Conservation (phyloP, 53 echinoderm and acorn worm species). For the Apostichopus leukothele region DNA sequence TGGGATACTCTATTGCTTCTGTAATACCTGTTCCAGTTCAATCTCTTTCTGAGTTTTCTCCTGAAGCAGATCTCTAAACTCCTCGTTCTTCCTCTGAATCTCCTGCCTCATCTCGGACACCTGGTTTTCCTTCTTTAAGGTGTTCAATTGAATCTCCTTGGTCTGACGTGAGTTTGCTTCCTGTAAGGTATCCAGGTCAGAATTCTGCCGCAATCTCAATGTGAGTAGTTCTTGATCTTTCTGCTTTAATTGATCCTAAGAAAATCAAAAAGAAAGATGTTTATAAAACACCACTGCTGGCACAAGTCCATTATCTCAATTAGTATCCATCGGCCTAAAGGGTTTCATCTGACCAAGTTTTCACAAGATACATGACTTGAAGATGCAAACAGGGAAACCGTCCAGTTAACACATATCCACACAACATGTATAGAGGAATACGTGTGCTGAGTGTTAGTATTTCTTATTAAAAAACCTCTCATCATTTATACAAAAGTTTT, state of each 20-base stretch:
- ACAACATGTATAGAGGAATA: too few relatives aligned
- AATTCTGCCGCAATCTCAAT: constrained; percentile 67
- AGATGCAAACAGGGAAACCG: too few relatives aligned
- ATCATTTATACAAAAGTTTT: too few relatives aligned
- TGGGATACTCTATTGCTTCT: too few relatives aligned
- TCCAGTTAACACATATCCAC: too few relatives aligned
- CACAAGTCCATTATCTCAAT: too few relatives aligned
- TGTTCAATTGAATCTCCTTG: constrained; percentile 70
- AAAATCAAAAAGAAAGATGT: background rate
- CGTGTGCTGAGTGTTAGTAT: too few relatives aligned
- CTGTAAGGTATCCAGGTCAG: constrained; percentile 75
- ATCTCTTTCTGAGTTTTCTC: constrained; percentile 80
- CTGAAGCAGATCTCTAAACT: constrained; percentile 66
- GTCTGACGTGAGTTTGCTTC: constrained; percentile 68
- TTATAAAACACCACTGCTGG: too few relatives aligned
- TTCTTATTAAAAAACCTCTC: too few relatives aligned
- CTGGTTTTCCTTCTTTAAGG: constrained; percentile 80
- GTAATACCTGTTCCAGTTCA: constrained; percentile 71
- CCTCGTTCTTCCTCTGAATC: constrained; percentile 60
- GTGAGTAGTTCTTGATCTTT: constrained; percentile 78
- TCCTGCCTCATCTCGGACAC: constrained; percentile 67
- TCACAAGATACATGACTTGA: too few relatives aligned
- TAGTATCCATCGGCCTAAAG: too few relatives aligned
- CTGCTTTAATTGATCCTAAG: constrained; percentile 70
- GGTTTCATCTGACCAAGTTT: too few relatives aligned